A percentile compares a stretch with the other conserved stretches of the same genome.
These are phyloP conservation scores for Dorcus parallelipipedus DNA, from an alignment of 2,888 invertebrate genomes.

Conservation along the genomic window DNA sequence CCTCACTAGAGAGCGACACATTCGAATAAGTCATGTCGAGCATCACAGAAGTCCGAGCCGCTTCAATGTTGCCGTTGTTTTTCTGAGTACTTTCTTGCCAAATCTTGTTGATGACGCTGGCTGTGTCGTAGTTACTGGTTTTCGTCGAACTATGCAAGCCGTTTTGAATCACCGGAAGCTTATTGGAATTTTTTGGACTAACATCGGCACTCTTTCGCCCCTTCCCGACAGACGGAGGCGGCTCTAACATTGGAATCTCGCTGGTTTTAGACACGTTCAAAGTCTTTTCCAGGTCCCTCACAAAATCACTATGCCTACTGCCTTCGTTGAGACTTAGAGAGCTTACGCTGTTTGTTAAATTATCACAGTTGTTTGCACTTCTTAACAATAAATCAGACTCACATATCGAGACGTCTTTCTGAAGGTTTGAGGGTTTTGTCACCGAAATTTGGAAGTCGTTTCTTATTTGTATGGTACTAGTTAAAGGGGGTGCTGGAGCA, in stretches of 20 bases:
- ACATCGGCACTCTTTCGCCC: constrained; percentile 16
- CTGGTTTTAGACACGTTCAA: constrained; percentile 39
- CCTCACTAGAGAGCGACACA: background rate
- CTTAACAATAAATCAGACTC: background rate
- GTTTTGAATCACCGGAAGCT: background rate
- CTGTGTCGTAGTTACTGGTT: constrained; percentile 38
- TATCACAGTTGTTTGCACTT: background rate
- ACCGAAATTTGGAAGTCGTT: constrained; percentile 39
- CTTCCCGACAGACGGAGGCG: constrained; percentile 44
- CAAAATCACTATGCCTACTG: constrained; percentile 56
- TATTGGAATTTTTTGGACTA: constrained; percentile 7
- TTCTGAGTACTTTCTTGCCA: constrained; percentile 49
- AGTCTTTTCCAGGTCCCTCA: constrained; percentile 64
- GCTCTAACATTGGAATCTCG: constrained; percentile 50
- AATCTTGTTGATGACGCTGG: constrained; percentile 50
- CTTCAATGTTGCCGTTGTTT: constrained; percentile 18
- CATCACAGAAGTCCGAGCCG: constrained; percentile 7
- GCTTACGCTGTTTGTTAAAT: constrained; percentile 3
- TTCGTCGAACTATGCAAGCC: background rate
- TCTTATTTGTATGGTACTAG: constrained; percentile 30
- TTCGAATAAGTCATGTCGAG: background rate
- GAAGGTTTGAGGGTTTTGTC: constrained; percentile 21
- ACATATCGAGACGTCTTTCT: background rate
- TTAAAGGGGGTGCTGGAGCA: constrained; percentile 2
- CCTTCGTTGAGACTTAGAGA: constrained; percentile 6